These are phyloP conservation scores for Himalopsyche phryganea DNA, from an alignment of 1,140 invertebrate species.

Conservation along the genomic window DNA sequence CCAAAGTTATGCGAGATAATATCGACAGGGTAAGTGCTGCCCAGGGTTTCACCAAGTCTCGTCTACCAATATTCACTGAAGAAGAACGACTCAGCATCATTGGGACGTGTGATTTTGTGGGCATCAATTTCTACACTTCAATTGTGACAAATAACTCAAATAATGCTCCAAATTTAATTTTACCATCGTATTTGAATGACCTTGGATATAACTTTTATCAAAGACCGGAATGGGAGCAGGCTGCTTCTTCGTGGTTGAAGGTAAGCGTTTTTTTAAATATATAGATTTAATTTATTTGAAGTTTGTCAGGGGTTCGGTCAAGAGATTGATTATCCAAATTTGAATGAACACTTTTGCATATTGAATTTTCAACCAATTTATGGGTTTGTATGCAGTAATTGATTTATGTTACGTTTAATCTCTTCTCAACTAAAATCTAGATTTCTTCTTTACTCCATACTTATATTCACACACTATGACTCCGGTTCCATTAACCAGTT, in stretches of 20 bases:
- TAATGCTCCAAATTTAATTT: neutral
- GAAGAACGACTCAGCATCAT: conserved; percentile 42
- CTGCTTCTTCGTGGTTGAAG: conserved; percentile 24
- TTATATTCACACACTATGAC: no score
- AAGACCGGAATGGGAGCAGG: conserved; percentile 15
- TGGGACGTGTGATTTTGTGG: conserved; percentile 22
- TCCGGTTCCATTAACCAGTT: no score
- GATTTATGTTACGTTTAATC: no score
- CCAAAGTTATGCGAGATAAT: conserved; percentile 47
- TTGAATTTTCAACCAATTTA: no score
- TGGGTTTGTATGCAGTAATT: no score
- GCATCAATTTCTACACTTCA: conserved; percentile 29
- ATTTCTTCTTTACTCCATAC: no score
- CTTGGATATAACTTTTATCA: conserved; percentile 25
- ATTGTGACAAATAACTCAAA: conserved; percentile 10
- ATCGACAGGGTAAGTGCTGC: conserved; percentile 47
- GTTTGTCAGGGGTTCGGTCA: no score
- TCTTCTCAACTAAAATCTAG: no score
- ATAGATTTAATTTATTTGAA: no score
- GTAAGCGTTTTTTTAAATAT: conserved; percentile 9
- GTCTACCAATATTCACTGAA: conserved; percentile 42
- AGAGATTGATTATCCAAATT: no score
- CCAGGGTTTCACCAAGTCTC: conserved; percentile 43
- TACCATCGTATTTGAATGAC: conserved; percentile 28
- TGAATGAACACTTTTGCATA: no score